phyloP scores from a whole-genome alignment of 2,888 invertebrate genomes.

The Aradus depressus region DNA sequence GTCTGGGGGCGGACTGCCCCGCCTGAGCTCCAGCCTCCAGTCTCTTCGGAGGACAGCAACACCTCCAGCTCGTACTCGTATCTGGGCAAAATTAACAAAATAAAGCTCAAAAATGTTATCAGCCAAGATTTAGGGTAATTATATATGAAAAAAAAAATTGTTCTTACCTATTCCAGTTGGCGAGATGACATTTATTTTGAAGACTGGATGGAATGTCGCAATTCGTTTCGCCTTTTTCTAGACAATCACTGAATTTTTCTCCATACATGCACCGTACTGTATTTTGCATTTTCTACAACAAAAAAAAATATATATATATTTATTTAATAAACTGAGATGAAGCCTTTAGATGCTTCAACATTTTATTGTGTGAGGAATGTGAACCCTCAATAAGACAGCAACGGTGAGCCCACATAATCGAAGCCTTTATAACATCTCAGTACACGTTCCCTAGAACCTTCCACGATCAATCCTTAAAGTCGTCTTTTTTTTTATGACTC shows the following conservation, averaged over 20 bases:
- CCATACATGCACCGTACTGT: constrained; percentile 60
- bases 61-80: constrained; percentile 23
- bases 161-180: constrained; percentile 51
- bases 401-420: too few relatives aligned
- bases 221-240: constrained; percentile 19
- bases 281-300: constrained; percentile 42
- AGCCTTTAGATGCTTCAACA: not conserved
- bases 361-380: not conserved
- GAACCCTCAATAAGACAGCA: not conserved
- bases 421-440: too few relatives aligned
- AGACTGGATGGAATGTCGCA: constrained; percentile 34
- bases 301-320: constrained; percentile 1
- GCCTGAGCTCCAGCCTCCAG: constrained; percentile 19
- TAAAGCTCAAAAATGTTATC: not conserved
- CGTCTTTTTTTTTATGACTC: too few relatives aligned
- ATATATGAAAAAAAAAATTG: not conserved
- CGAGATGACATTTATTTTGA: constrained; percentile 52
- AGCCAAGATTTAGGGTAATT: not conserved
- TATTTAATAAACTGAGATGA: not conserved
- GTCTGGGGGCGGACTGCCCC: constrained; percentile 3
- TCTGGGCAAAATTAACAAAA: constrained; percentile 3
- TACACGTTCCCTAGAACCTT: too few relatives aligned
- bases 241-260: constrained; percentile 40
- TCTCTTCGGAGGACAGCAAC: constrained; percentile 9
- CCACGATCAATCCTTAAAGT: too few relatives aligned